Base-by-base conservation (phyloP, 2,888 invertebrate species). In the Drosophila planitibia region DNA sequence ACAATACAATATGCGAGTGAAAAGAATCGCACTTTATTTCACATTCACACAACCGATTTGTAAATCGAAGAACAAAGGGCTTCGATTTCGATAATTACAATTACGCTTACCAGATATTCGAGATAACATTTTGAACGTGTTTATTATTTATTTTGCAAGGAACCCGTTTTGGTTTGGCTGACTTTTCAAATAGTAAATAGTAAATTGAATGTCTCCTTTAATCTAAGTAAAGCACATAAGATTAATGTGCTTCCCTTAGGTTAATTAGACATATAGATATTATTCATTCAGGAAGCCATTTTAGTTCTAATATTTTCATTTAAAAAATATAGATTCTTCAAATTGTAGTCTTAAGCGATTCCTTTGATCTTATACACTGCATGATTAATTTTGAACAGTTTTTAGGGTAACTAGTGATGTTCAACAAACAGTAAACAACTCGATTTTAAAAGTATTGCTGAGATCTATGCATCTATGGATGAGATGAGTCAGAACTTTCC, bases 61-160 rank as follows among this genome's bases (percentile, higher is more conserved):
- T 5, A 14, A 22, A 16, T 33, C 19, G n/a, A 33, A 19, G 28
- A 66, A 53, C 61, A 66, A 44, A 53, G 10, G 28, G 12, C 28
- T 14, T 60, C 52, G 32, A 60, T 51, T 51, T 39, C 16, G 25
- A 28, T 35, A n/a, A 35, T 35, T 30, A 41, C 25, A 49, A 33
- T 4, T 39, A 33, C 33, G 12, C 12, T n/a, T 12, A 32, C 14
- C 25, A n/a, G 41, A 44, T 33, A 47, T 28, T 47, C 12, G 44
- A 35, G 57, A 22, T 22, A n/a, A 12, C n/a, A 2, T 28, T 62
- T 19, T 53, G 33, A 37, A 3, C n/a, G 32, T 30, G 30, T 47
- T 44, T 28, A 3, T 1, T 35, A 25, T 25, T 25, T 25, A 25
- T 25, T 35, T 16, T 16, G 35, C 16, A 5, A 35, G 2, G 14